These are phyloP conservation scores for Lasiurus cinereus DNA, from an alignment of 2,113 vertebrate genomes.

Conservation along the genomic window DNA sequence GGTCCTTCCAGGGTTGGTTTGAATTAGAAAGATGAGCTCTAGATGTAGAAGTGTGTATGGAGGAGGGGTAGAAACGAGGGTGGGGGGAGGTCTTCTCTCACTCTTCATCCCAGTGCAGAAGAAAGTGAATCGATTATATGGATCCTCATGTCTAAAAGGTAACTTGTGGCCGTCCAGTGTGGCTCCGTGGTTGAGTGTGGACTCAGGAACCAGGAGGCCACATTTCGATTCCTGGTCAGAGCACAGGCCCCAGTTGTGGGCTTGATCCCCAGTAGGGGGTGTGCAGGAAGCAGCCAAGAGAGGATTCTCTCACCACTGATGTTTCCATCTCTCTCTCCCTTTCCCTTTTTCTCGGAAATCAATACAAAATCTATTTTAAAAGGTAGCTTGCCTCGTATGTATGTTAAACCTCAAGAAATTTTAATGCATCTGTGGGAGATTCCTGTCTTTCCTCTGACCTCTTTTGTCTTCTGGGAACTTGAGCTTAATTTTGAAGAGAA, in stretches of 20 bases:
- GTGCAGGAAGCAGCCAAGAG: no score
- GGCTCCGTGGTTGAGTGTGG: no score
- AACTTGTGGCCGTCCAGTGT: no score
- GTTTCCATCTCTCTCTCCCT: no score
- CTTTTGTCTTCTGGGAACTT: neutral
- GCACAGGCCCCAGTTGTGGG: no score
- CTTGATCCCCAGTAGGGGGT: no score
- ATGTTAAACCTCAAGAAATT: neutral
- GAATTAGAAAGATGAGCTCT: neutral
- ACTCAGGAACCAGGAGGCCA: no score
- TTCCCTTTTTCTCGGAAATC: no score
- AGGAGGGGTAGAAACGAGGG: no score
- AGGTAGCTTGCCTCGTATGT: neutral
- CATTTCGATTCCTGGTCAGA: no score
- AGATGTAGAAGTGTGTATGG: no score
- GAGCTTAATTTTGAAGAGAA: constrained; percentile 48
- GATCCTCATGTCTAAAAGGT: neutral
- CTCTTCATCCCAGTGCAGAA: neutral
- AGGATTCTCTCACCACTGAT: no score
- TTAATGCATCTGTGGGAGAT: neutral
- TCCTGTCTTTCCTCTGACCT: neutral
- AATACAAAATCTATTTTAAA: neutral
- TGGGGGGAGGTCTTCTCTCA: neutral
- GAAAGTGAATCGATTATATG: neutral
- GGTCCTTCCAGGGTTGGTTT: neutral